Evolutionary conservation across 2,888 invertebrate species (phyloP).

Genomic region (Oligia latruncula): DNA sequence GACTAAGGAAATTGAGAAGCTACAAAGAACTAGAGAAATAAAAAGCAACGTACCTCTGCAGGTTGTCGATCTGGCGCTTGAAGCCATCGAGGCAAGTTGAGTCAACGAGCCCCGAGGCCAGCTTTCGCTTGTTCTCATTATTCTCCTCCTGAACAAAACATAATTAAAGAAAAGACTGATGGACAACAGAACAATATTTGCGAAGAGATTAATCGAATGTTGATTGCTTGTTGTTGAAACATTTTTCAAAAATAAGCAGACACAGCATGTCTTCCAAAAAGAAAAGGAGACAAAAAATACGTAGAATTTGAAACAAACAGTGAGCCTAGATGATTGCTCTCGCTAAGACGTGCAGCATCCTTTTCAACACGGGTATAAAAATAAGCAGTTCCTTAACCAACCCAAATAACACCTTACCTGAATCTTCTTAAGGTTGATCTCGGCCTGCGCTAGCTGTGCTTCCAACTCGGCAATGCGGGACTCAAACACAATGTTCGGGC

Average conservation of each 20-base stretch:
- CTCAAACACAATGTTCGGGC: slow-evolving; percentile 95
- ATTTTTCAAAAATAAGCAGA: not conserved
- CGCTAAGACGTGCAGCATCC: not conserved
- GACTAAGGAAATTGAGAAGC: not conserved
- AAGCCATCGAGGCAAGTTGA: slow-evolving; percentile 91
- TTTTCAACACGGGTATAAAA: not conserved
- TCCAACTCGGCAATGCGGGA: slow-evolving; percentile 96
- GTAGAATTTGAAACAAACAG: not conserved
- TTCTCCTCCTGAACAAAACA: slow-evolving; percentile 81
- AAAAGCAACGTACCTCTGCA: slow-evolving; percentile 89
- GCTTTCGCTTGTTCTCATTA: slow-evolving; percentile 86
- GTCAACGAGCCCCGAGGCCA: slow-evolving; percentile 88
- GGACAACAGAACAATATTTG: not conserved
- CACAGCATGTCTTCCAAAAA: not conserved
- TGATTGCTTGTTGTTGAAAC: not conserved
- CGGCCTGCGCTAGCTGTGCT: slow-evolving; percentile 94
- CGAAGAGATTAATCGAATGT: not conserved
- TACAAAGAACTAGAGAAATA: not conserved
- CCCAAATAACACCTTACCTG: slow-evolving; percentile 82
- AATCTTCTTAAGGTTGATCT: slow-evolving; percentile 93
- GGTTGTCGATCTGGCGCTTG: slow-evolving; percentile 92
- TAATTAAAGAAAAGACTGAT: not conserved
- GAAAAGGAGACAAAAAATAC: not conserved
- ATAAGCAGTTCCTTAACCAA: not conserved
- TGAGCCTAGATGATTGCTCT: not conserved